phyloP scores from a whole-genome alignment of 2,113 vertebrate species.

The cattle (Bos taurus) region DNA sequence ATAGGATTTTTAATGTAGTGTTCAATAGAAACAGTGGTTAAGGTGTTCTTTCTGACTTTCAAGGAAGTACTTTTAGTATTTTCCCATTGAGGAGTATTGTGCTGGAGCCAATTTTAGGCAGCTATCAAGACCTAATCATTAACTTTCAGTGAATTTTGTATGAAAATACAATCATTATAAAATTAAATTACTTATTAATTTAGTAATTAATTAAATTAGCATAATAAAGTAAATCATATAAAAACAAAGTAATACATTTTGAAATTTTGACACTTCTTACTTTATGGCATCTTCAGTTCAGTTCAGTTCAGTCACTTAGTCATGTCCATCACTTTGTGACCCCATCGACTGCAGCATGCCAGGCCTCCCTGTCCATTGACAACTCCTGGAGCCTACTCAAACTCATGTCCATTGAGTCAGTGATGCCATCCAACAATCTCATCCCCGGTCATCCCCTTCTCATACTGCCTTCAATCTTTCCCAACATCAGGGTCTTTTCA shows the following conservation, averaged over 20 bases:
- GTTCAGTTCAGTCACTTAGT: background rate
- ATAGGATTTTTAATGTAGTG: background rate
- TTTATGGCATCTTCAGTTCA: background rate
- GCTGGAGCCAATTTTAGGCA: background rate
- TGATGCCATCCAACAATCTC: background rate
- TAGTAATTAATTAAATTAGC: background rate
- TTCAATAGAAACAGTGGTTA: background rate
- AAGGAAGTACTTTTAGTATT: background rate
- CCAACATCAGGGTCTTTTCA: background rate
- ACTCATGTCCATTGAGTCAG: background rate
- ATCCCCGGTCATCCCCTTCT: accelerated
- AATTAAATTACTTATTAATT: background rate
- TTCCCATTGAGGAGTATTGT: background rate
- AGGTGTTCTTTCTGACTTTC: background rate
- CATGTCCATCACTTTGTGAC: background rate
- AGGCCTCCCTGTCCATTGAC: background rate
- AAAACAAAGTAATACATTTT: background rate
- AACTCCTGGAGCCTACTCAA: background rate
- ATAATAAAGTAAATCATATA: background rate
- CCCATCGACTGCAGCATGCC: background rate
- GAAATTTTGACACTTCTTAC: background rate
- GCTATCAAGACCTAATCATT: background rate
- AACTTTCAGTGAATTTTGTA: background rate
- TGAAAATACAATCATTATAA: background rate
- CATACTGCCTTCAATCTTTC: background rate